phyloP scores from a whole-genome alignment of 2,797 vertebrate species.

The Paedocypris micromegethes region DNA sequence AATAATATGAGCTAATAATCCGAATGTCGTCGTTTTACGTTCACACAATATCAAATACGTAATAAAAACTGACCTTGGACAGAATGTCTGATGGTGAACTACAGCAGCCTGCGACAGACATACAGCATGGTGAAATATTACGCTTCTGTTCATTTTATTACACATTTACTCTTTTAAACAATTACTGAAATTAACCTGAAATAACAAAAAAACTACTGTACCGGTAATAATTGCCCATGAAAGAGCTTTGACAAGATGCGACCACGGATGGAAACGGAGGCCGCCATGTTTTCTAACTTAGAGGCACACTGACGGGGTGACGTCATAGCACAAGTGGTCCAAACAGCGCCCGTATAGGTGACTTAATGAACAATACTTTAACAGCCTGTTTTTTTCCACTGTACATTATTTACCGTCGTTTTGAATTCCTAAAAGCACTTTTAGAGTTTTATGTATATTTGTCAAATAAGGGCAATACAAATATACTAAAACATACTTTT shows the following conservation, averaged over 20 bases:
- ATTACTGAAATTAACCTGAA: too few species aligned
- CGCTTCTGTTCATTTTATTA: neutral
- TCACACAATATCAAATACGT: too few species aligned
- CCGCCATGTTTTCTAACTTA: slow-evolving; percentile 53
- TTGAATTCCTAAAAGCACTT: too few species aligned
- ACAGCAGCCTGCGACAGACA: neutral
- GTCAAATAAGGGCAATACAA: too few species aligned
- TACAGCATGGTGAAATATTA: neutral
- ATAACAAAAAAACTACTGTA: slow-evolving; percentile 33
- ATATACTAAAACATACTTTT: too few species aligned
- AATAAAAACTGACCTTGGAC: slow-evolving; percentile 7
- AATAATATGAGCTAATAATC: too few species aligned
- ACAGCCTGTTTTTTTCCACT: too few species aligned
- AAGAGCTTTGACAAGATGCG: slow-evolving; percentile 55
- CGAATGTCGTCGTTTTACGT: too few species aligned
- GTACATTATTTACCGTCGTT: too few species aligned
- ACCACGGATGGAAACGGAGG: slow-evolving; percentile 47
- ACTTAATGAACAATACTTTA: neutral
- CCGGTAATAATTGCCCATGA: slow-evolving; percentile 48
- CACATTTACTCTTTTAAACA: neutral
- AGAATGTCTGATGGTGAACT: neutral
- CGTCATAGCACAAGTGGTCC: neutral
- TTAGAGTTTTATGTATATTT: too few species aligned
- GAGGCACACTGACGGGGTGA: neutral
- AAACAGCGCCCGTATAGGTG: neutral